Conservation (phyloP, 2,888 invertebrate genomes). For the Hirtodrosophila histrioides region DNA sequence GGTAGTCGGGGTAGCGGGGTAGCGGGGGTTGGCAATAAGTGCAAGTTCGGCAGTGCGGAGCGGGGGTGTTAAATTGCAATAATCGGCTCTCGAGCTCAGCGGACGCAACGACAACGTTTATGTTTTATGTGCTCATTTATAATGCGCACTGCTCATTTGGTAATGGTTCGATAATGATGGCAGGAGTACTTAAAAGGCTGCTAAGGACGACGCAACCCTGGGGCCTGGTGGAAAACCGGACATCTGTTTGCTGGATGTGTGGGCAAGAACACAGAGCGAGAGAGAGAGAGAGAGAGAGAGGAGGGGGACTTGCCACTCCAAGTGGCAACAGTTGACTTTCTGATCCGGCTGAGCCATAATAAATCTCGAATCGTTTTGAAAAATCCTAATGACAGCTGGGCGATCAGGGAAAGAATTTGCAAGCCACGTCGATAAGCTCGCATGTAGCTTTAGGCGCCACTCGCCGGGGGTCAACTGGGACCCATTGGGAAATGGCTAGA, state of each 20-base stretch:
- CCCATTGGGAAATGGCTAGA: constrained; percentile 2
- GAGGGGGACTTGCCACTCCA: constrained; percentile 16
- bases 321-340: constrained; percentile 45
- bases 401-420: constrained; percentile 23
- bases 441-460: constrained; percentile 71
- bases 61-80: constrained; percentile 80
- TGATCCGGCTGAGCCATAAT: constrained; percentile 32
- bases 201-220: constrained; percentile 17
- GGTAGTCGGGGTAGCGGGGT: too few species aligned
- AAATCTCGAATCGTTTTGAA: constrained; percentile 44
- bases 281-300: neutral
- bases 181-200: constrained; percentile 54
- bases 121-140: constrained; percentile 81
- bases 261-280: neutral
- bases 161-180: constrained; percentile 82
- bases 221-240: constrained; percentile 72
- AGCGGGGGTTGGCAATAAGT: constrained; percentile 14
- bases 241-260: constrained; percentile 63
- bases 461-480: constrained; percentile 66
- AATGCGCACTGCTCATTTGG: constrained; percentile 78
- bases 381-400: constrained; percentile 42
- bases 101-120: constrained; percentile 74
- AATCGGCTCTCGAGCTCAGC: constrained; percentile 78
- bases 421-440: constrained; percentile 30
- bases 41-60: constrained; percentile 24